A percentile compares a stretch with the other conserved stretches of the same genome.
phyloP scores from a whole-genome alignment of 2,113 vertebrate species.

The Callaeas wilsoni region DNA sequence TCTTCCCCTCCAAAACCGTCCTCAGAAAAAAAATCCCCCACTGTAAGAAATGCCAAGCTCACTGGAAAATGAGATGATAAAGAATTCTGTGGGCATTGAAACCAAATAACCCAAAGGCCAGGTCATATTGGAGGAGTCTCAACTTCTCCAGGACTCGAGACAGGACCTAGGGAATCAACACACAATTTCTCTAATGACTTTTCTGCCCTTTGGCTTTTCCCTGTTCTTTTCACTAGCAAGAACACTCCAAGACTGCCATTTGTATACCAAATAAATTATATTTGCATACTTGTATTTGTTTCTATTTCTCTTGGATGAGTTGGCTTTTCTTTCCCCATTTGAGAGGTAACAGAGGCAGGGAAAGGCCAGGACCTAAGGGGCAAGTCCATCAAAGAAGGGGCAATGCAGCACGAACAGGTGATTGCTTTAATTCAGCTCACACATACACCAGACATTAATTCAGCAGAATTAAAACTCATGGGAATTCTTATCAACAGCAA shows the following conservation, averaged over 20 bases:
- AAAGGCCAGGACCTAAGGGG: not conserved
- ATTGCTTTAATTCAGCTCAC: not conserved
- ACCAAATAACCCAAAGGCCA: not conserved
- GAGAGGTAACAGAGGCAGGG: not conserved
- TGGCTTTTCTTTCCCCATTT: not conserved
- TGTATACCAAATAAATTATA: not conserved
- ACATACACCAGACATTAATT: not conserved
- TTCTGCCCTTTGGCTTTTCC: not conserved
- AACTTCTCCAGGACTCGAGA: not conserved
- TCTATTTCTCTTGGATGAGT: not conserved
- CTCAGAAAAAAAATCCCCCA: not conserved
- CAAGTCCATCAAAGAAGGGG: not conserved
- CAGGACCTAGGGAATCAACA: not conserved
- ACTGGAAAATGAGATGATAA: not conserved
- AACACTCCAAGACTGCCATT: not conserved
- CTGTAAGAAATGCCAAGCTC: not conserved
- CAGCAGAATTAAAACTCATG: not conserved
- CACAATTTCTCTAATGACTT: not conserved
- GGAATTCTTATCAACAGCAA: not conserved
- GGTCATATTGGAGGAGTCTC: not conserved
- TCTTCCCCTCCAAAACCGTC: not conserved
- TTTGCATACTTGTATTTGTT: not conserved
- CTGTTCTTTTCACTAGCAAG: not conserved
- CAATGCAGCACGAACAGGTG: fast-evolving
- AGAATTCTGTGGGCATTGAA: not conserved